A percentile compares a stretch with the other conserved stretches of the same genome.
Conservation (phyloP, 2,113 vertebrate species). For the Grammomys dolichurus region DNA sequence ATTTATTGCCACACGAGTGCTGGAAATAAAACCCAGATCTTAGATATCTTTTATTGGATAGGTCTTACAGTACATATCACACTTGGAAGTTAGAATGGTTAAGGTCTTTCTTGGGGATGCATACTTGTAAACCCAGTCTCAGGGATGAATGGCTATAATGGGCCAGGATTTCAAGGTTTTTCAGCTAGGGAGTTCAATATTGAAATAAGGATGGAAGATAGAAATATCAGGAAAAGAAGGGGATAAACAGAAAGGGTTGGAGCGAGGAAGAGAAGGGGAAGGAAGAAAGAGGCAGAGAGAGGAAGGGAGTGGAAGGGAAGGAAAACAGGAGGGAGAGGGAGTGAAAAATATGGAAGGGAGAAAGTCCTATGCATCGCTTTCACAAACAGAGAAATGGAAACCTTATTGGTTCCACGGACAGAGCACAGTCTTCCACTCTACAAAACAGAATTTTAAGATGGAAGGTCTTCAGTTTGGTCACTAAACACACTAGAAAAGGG, state of each 20-base stretch:
- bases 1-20: background rate
- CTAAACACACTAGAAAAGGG: background rate
- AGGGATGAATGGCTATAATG: background rate
- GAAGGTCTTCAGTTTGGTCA: background rate
- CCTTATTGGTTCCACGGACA: background rate
- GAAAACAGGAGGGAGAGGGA: too few species aligned
- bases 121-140: background rate
- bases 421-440: background rate
- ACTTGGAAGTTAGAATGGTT: background rate
- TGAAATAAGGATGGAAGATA: background rate
- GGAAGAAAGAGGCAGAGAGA: too few species aligned
- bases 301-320: too few species aligned
- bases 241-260: background rate
- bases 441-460: background rate
- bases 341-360: background rate
- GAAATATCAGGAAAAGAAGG: too few species aligned
- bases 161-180: background rate
- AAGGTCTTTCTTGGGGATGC: background rate
- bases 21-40: background rate
- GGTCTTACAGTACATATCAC: background rate
- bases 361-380: background rate
- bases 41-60: background rate
- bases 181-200: background rate
- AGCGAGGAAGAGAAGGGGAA: background rate
- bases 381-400: background rate